Percentiles rank a stretch among this genome's conserved stretches.
Evolutionary conservation across 2,113 vertebrate genomes (phyloP).

Genomic region (Lamprologus sp.): DNA sequence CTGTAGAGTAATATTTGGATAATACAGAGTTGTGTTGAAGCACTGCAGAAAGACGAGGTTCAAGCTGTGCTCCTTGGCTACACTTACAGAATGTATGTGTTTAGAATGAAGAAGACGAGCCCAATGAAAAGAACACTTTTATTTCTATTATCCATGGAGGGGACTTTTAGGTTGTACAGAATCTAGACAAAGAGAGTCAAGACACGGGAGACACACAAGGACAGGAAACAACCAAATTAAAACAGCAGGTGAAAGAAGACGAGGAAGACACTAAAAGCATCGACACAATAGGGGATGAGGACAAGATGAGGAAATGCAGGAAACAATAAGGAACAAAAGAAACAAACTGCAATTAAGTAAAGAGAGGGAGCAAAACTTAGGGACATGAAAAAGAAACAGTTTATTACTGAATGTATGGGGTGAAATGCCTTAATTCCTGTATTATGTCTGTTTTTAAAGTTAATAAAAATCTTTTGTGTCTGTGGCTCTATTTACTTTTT

Average conservation of each 20-base stretch:
- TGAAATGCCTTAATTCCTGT: neutral
- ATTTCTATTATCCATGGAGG: neutral
- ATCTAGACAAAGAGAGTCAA: neutral
- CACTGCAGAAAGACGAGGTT: neutral
- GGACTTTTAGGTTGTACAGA: neutral
- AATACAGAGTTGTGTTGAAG: neutral
- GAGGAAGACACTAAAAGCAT: neutral
- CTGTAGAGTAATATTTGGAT: neutral
- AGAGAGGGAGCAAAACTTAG: neutral
- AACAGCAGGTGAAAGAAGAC: neutral
- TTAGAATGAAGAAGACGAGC: accelerated
- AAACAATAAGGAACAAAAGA: neutral
- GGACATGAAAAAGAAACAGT: neutral
- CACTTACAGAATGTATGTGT: neutral
- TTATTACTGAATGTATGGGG: neutral
- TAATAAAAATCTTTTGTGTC: neutral
- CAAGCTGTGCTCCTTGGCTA: neutral
- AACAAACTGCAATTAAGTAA: neutral
- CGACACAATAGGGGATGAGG: neutral
- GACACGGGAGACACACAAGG: neutral
- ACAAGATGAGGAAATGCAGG: neutral
- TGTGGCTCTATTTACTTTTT: neutral
- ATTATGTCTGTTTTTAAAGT: neutral
- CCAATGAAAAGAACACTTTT: neutral
- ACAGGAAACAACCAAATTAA: neutral